Conservation (phyloP, 2,888 invertebrate species). For the Deladenus siricidicola region DNA sequence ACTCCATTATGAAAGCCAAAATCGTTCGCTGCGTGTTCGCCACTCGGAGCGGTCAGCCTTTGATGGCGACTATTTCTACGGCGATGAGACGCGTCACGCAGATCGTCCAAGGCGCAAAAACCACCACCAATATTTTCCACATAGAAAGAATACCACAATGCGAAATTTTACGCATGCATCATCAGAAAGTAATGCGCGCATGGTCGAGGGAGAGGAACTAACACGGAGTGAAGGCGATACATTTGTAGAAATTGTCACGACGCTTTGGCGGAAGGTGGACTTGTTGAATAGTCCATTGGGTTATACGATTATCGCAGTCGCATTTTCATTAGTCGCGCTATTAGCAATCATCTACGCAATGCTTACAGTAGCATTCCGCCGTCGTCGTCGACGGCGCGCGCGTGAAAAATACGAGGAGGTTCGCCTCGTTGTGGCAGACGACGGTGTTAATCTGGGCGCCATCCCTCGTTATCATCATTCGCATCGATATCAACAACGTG, state of each 20-base stretch:
- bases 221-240: not conserved
- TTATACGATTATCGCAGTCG: slow-evolving; percentile 2
- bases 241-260: not conserved
- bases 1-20: too few species aligned
- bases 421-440: too few species aligned
- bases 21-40: too few species aligned
- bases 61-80: not conserved
- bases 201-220: too few species aligned
- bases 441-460: too few species aligned
- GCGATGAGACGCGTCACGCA: not conserved
- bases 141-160: not conserved
- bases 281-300: not conserved
- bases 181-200: too few species aligned
- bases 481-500: too few species aligned
- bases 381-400: not conserved
- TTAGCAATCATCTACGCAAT: slow-evolving; percentile 2
- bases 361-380: not conserved
- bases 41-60: too few species aligned
- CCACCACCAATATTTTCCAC: too few species aligned
- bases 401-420: not conserved
- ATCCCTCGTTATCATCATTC: too few species aligned
- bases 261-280: not conserved
- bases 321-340: slow-evolving; percentile 2
- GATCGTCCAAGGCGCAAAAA: not conserved
- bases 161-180: not conserved